Evolutionary conservation across 2,888 invertebrate species (phyloP).

Genomic region (Pammene aurita): DNA sequence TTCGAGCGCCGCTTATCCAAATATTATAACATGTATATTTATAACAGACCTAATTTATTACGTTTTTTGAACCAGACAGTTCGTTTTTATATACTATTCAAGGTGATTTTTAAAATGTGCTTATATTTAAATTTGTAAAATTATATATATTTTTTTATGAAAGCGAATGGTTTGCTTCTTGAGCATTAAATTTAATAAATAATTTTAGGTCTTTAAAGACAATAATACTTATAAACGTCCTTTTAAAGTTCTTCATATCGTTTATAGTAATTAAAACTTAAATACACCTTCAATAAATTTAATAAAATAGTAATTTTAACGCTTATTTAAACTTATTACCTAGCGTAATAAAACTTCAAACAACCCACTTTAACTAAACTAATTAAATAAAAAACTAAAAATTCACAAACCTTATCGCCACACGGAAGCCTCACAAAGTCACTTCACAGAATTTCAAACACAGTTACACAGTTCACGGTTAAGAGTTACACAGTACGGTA

Average conservation of each 20-base stretch:
- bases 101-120: too few species aligned
- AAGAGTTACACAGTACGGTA: slow-evolving; percentile 34
- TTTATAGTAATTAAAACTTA: not conserved
- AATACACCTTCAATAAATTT: not conserved
- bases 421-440: slow-evolving; percentile 36
- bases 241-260: too few species aligned
- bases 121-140: too few species aligned
- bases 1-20: not conserved
- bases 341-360: slow-evolving; percentile 15
- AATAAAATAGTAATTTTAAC: not conserved
- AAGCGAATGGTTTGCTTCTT: too few species aligned
- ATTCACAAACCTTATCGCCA: slow-evolving; percentile 31
- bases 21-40: not conserved
- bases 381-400: slow-evolving; percentile 37
- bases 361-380: not conserved
- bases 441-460: slow-evolving; percentile 32
- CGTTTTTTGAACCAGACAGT: not conserved
- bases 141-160: too few species aligned
- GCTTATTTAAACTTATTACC: slow-evolving; percentile 16
- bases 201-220: too few species aligned
- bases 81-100: too few species aligned
- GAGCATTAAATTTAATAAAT: too few species aligned
- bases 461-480: slow-evolving; percentile 30
- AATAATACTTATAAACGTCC: too few species aligned
- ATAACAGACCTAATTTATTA: not conserved